Evolutionary conservation across 2,888 invertebrate species (phyloP).

Genomic region (Drosophila monieri): DNA sequence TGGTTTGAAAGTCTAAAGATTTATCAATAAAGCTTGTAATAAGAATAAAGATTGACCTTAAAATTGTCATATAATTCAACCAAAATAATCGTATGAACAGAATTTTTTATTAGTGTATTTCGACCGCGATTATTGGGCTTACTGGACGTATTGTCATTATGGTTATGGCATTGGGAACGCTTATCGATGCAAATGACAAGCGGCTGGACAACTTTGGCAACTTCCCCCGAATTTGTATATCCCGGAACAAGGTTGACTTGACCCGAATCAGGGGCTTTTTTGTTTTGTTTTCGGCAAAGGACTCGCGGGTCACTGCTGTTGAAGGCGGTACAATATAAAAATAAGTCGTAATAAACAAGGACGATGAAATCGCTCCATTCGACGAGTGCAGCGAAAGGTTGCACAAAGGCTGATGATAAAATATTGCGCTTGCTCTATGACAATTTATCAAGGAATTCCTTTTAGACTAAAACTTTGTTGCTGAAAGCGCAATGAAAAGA

Average conservation of each 20-base stretch:
- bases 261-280: slow-evolving; percentile 9
- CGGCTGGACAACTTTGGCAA: slow-evolving; percentile 35
- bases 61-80: too few relatives aligned
- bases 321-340: slow-evolving; percentile 1
- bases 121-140: slow-evolving; percentile 41
- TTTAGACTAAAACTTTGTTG: slow-evolving; percentile 30
- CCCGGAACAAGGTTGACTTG: slow-evolving; percentile 18
- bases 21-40: too few relatives aligned
- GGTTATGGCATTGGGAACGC: slow-evolving; percentile 36
- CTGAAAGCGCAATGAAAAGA: slow-evolving; percentile 9
- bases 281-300: background rate
- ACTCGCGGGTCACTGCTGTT: slow-evolving; percentile 12
- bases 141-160: slow-evolving; percentile 52
- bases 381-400: slow-evolving; percentile 29
- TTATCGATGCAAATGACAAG: slow-evolving; percentile 60
- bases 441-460: slow-evolving; percentile 37
- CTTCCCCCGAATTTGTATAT: slow-evolving; percentile 6
- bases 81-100: background rate
- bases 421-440: slow-evolving; percentile 27
- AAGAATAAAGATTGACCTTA: too few relatives aligned
- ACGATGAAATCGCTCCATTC: slow-evolving; percentile 13
- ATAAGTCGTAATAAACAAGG: slow-evolving; percentile 19
- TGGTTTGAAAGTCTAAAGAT: background rate
- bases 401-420: slow-evolving; percentile 26
- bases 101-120: background rate